Base-by-base conservation (phyloP, 2,888 invertebrate genomes). In the Drosophila anomalipes region DNA sequence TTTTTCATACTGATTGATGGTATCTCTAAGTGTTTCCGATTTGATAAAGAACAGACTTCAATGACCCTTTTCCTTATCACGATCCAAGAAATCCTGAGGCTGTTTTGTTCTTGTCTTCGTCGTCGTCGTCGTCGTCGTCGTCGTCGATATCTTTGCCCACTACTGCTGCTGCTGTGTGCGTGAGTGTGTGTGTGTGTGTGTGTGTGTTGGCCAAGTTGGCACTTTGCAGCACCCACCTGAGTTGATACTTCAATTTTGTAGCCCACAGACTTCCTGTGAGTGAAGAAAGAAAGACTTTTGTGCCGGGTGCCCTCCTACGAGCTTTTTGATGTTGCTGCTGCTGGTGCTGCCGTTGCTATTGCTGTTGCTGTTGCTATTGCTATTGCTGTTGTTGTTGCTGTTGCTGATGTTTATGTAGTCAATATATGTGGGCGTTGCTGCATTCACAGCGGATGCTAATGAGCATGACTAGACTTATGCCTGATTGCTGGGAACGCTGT, bases 401-500 rank as follows among this genome's bases (percentile, higher is more conserved):
- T 22, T 61, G 57, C 39, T 67, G 51, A n/a, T 69, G 64, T 14
- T 54, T 59, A 54, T 72, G 73, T 49, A 68, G 77, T 62, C 54
- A 67, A 60, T 68, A 63, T 68, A 68, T 66, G 90, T 89, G 77
- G 83, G 88, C 88, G 82, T 80, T 62, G 85, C 73, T 83, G 81
- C 81, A 82, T 81, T 81, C 89, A 78, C 83, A 72, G 87, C 79
- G 81, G 83, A 86, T 86, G 86, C 86, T 89, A 86, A 86, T 86
- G 86, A 86, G 86, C 86, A 86, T 86, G 86, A 86, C 86, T 86
- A 86, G 88, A 89, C 86, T 84, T 67, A 79, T 89, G 89, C 61
- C 71, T 66, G 81, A 70, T 74, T 68, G 63, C 39, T 81, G 77
- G 47, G 33, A 74, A 64, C 44, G 39, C 44, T 56, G 51, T 70